Base-by-base conservation (phyloP, 2,888 invertebrate species). In the Cecidostiba fungosa region DNA sequence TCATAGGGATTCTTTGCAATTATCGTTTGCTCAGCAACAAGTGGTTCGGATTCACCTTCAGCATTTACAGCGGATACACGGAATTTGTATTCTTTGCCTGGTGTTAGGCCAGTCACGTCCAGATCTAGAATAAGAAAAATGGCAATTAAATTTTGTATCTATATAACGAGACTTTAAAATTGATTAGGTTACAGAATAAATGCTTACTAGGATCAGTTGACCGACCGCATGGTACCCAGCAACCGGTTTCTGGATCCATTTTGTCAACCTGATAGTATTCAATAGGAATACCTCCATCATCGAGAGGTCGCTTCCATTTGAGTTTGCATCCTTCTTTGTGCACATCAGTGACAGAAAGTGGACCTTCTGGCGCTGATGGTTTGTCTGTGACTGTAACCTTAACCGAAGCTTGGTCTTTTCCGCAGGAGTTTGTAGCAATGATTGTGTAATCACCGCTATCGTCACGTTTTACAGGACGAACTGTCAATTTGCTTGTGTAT, bases 1-100 rank as follows among this genome's bases (percentile, higher is more conserved):
- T 98, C 96, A 94, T 97, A 99, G 87, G 99, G 99, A 97, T 99
- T 99, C 94, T 99, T 99, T 83, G 99, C 99, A 89, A 98, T 94
- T 88, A 98, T 98, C 72, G 97, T 95, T 91, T 97, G 95, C 84
- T 97, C 97, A 0, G 98, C 96, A 84, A 96, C 96, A 69, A 99
- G 95, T n/a, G 99, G 98, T 90, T 97, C 97, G 0, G 99, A 98
- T 94, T 98, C 98, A 32, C 99, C 99, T 94, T 99, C 98, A 1
- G 97, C 95, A 94, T 99, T 99, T 19, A 99, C 98, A 76, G 99
- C 99, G 5, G 97, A 95, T 6, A 99, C 99, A 85, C 99, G 95
- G 96, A 99, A 99, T 94, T 97, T 97, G 94, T 99, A 99, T 94
- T 99, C 97, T 93, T 98, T 96, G 92, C 98, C 97, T 85, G 98